Evolutionary conservation across 2,888 invertebrate genomes (phyloP), one percentile per base, ranked within the genome.

Genomic region (Alloplasta piceator): DNA sequence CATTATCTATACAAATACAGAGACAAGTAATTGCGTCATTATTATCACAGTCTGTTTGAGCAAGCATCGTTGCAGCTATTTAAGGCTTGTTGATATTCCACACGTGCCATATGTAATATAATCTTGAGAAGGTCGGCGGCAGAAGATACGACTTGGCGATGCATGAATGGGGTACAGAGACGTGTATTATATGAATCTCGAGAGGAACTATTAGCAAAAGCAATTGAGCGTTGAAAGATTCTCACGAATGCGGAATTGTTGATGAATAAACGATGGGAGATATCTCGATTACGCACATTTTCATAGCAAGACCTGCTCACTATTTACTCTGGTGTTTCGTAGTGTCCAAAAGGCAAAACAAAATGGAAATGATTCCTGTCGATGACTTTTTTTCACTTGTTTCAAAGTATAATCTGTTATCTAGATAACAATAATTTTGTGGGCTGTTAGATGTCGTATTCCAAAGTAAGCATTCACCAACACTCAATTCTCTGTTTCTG

Each of bases 101-200:
- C 56, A 74, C 64, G 74, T 81, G 81, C 78, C 78, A 74, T 81
- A 79, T 36, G 26, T 14, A 16, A 39, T 39, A 43, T 76, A 56
- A 72, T 55, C 67, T 9, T 61, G 52, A 36, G 5, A 14, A 52
- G 43, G 52, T 48, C 38, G 39, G 36, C 38, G 39, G 36, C 16
- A 36, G 26, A 70, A 14, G 7, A n/a, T 7, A 58, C 43, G 12
- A 68, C 7, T 52, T 52, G 12, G 5, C 10, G n/a, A 63, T 74
- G 73, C 41, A 26, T 41, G 3, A 66, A 36, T 10, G 60, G 16
- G 52, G 52, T 36, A n/a, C 16, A 48, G 36, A 10, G 36, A 56
- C 16, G 56, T 12, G 50, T 56, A 56, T 41, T n/a, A 58, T 56
- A 68, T 68, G 67, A 74, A 79, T 77, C 77, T 77, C 77, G 26